Base-by-base conservation (phyloP, 2,113 vertebrate species). In the Eubucco bourcierii region DNA sequence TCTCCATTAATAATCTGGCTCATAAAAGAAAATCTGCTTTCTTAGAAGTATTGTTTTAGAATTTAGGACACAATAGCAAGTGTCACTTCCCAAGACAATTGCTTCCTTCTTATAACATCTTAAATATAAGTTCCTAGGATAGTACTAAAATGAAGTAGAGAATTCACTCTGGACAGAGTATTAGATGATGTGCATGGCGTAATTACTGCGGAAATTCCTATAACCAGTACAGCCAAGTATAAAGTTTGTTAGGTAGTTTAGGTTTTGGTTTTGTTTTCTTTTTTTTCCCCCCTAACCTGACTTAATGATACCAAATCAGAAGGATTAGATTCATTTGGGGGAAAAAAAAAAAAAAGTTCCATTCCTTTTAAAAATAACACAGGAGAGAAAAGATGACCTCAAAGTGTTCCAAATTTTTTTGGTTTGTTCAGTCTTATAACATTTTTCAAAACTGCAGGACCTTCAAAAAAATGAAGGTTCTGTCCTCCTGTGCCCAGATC, bases 131-230 rank as follows among this genome's bases (percentile, higher is more conserved):
- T 67, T 94, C 53, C 67, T 93, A 25, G 16, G 41, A 34, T 77
- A 20, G 31, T 80, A 72, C 33, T 82, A 80, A 90, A 80, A 84
- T 19, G 33, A 90, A 90, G 64, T 21, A 82, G 71, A 89, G 52
- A 82, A 87, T 87, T 94, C 67, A 52, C 56, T 89, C 33, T 60
- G 82, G 84, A 89, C 84, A 89, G 87, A 72, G 78, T 93, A 72
- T 89, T 92, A 87, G 64, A 68, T 87, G 71, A 87, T 52, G 28
- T 29, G 39, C 60, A 28, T 73, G 74, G 56, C 28, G n/a, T 74
- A 84, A 90, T 96, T 93, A 84, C 60, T 87, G 19, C 87, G 91
- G 65, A 92, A 94, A 92, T 94, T 80, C 37, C 37, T 92, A 20
- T 80, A 87, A 92, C 37, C 23, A 58, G 12, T 64, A 64, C 19